A percentile compares a stretch with the other conserved stretches of the same genome.
Evolutionary conservation across 2,113 vertebrate species (phyloP).

Genomic region (Triplophysa dalaica): DNA sequence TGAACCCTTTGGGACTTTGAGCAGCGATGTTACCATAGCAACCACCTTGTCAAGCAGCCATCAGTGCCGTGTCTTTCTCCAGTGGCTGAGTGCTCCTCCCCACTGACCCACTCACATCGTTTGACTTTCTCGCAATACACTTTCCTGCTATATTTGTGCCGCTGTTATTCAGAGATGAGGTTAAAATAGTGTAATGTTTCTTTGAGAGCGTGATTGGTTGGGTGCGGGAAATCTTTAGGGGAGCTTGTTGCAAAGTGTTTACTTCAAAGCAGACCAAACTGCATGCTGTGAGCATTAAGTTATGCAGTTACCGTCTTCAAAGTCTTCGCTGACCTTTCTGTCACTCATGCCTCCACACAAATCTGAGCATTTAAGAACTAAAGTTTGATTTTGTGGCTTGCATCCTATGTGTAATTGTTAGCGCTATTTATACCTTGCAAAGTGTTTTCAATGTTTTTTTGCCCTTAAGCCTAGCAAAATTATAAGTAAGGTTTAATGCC

Average conservation of each 20-base stretch:
- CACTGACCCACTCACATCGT: constrained; percentile 31
- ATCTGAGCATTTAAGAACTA: background rate
- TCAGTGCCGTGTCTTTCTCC: constrained; percentile 34
- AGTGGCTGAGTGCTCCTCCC: constrained; percentile 39
- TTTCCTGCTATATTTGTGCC: constrained; percentile 36
- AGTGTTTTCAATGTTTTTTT: no score
- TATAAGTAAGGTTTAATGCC: no score
- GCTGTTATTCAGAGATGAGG: constrained; percentile 29
- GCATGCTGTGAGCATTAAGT: background rate
- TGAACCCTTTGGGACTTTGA: constrained; percentile 51
- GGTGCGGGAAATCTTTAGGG: background rate
- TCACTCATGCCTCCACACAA: background rate
- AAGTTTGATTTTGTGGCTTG: no score
- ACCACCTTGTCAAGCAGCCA: constrained; percentile 55
- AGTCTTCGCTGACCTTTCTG: background rate
- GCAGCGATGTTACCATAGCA: constrained; percentile 54
- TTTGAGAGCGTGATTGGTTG: constrained; percentile 30
- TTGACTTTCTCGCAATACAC: constrained; percentile 38
- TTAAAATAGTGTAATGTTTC: constrained; percentile 26
- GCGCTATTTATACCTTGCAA: no score
- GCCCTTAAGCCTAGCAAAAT: no score
- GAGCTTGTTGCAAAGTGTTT: background rate
- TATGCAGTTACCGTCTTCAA: background rate
- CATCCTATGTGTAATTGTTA: no score
- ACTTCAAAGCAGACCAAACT: constrained; percentile 4